phyloP scores from a whole-genome alignment of 2,797 vertebrate species.

The Manis crassicaudata region DNA sequence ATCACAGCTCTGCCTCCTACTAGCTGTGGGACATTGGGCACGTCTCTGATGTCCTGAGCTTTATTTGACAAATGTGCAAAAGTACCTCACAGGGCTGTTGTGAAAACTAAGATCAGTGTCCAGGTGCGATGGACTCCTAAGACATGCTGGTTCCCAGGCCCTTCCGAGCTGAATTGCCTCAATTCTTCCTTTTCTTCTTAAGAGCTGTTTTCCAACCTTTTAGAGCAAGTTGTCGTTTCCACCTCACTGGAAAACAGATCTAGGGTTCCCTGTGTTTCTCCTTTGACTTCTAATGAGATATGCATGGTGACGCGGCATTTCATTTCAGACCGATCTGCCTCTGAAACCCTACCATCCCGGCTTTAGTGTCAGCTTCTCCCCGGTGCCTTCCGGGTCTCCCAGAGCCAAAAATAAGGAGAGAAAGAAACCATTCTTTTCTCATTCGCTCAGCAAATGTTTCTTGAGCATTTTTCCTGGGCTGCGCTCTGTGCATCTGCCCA shows the following conservation, averaged over 20 bases:
- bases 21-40: neutral
- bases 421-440: neutral
- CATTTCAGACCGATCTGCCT: neutral
- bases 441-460: neutral
- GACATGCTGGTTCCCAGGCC: neutral
- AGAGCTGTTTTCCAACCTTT: neutral
- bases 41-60: neutral
- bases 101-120: neutral
- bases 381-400: neutral
- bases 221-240: neutral
- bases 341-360: conserved; percentile 36
- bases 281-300: conserved; percentile 11
- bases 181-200: neutral
- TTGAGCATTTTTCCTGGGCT: neutral
- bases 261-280: neutral
- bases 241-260: neutral
- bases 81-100: neutral
- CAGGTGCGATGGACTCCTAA: neutral
- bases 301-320: neutral
- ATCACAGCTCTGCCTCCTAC: neutral
- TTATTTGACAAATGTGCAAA: neutral
- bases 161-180: neutral
- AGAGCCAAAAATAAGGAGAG: neutral
- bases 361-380: conserved; percentile 12
- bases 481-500: neutral